These are phyloP conservation scores for Aleiodes leptofemur DNA, from an alignment of 2,888 invertebrate genomes.

Conservation along the genomic window DNA sequence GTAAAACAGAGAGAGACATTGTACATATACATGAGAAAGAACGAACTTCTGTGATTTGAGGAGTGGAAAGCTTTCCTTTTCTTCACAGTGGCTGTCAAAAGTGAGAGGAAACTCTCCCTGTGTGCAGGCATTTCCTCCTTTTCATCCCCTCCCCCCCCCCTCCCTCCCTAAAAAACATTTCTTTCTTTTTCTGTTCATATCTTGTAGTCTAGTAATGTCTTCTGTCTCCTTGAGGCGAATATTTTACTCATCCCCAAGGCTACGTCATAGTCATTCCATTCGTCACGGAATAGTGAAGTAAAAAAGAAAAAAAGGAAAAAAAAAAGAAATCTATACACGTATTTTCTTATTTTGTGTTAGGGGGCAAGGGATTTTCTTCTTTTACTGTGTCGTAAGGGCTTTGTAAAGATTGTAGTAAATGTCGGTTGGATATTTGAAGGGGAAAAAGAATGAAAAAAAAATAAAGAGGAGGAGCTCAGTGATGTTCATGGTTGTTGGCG, in stretches of 20 bases:
- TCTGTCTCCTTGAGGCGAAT: slow-evolving; percentile 13
- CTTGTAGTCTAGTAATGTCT: slow-evolving; percentile 2
- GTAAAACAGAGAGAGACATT: slow-evolving; percentile 16
- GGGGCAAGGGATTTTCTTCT: slow-evolving; percentile 14
- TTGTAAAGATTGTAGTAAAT: slow-evolving; percentile 19
- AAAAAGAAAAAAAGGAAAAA: background rate
- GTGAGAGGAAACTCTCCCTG: slow-evolving; percentile 54
- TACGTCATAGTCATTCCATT: background rate
- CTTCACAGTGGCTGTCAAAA: slow-evolving; percentile 52
- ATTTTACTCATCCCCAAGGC: slow-evolving; percentile 11
- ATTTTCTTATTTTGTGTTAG: slow-evolving; percentile 1
- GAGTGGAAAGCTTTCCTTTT: slow-evolving; percentile 25
- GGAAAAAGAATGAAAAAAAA: background rate
- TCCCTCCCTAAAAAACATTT: slow-evolving; percentile 48
- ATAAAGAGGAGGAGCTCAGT: background rate
- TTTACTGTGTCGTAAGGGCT: slow-evolving; percentile 16
- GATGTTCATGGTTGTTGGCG: slow-evolving; percentile 14
- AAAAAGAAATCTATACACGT: background rate
- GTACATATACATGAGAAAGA: background rate
- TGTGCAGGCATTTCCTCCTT: background rate
- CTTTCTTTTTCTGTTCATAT: slow-evolving; percentile 35
- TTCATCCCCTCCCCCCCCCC: slow-evolving; percentile 50
- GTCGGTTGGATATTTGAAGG: background rate
- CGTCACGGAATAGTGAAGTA: background rate
- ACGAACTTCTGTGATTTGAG: slow-evolving; percentile 33